These are phyloP conservation scores for Lepus oiostolus DNA, from an alignment of 2,797 vertebrate species.

Conservation along the genomic window DNA sequence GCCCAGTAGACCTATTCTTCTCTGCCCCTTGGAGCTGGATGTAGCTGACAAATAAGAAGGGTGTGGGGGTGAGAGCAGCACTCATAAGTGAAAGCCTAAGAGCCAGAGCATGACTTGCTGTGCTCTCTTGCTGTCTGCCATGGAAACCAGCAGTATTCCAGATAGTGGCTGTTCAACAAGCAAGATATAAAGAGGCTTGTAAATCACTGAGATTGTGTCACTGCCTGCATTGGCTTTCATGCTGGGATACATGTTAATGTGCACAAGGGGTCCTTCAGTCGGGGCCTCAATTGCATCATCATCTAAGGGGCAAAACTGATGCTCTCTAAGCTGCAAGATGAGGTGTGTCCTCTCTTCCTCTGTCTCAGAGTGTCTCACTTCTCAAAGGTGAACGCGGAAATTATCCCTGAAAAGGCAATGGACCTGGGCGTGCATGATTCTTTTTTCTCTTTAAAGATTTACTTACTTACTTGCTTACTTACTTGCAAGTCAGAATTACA, in stretches of 20 bases:
- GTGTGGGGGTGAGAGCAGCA: neutral
- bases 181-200: fast-evolving
- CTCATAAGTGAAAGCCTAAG: fast-evolving
- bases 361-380: neutral
- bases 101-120: fast-evolving
- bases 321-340: too few relatives aligned
- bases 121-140: fast-evolving
- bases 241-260: fast-evolving
- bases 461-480: too few relatives aligned
- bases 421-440: fast-evolving
- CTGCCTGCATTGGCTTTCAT: fast-evolving
- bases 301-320: fast-evolving
- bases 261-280: fast-evolving
- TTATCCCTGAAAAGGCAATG: neutral
- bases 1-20: fast-evolving
- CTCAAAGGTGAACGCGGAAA: neutral
- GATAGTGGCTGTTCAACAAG: fast-evolving
- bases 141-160: neutral
- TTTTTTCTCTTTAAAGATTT: too few relatives aligned
- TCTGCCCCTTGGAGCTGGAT: fast-evolving
- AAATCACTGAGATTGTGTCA: fast-evolving
- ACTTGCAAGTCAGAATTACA: too few relatives aligned
- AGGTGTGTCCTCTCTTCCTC: neutral
- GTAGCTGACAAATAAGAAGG: neutral
- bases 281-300: fast-evolving